These are phyloP conservation scores for Grapholita molesta DNA, from an alignment of 1,140 invertebrate species.

Conservation along the genomic window DNA sequence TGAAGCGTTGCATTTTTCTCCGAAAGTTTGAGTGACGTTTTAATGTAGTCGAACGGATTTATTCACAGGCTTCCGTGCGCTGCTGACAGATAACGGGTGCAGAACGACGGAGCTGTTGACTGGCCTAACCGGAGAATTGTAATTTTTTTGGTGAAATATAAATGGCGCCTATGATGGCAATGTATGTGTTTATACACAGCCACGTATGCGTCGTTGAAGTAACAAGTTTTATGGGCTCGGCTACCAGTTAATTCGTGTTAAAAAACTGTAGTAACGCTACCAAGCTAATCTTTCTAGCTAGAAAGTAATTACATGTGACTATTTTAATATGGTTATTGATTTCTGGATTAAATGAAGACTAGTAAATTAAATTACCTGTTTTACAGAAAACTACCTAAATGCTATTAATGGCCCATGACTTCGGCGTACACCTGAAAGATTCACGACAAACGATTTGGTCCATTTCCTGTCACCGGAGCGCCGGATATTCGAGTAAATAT, in stretches of 20 bases:
- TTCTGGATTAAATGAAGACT: no score
- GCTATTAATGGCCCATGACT: not conserved
- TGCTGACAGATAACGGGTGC: conserved; percentile 6
- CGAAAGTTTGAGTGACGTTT: conserved; percentile 4
- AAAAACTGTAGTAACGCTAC: no score
- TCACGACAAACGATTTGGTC: not conserved
- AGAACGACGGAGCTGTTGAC: not conserved
- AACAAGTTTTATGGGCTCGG: no score
- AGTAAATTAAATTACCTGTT: no score
- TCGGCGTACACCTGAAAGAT: not conserved
- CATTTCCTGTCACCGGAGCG: not conserved
- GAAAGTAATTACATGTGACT: no score
- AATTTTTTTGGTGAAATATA: not conserved
- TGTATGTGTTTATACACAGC: no score
- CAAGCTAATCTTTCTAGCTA: no score
- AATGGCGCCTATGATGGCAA: no score
- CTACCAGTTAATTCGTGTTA: no score
- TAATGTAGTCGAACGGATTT: conserved; percentile 17
- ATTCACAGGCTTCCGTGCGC: conserved; percentile 8
- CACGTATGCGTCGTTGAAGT: no score
- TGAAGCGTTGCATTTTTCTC: conserved; percentile 8
- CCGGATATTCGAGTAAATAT: no score
- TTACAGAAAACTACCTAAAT: not conserved
- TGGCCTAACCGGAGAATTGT: not conserved
- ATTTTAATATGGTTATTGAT: no score